Evolutionary conservation across 2,888 invertebrate species (phyloP).

Genomic region (Clitarchus hookeri): DNA sequence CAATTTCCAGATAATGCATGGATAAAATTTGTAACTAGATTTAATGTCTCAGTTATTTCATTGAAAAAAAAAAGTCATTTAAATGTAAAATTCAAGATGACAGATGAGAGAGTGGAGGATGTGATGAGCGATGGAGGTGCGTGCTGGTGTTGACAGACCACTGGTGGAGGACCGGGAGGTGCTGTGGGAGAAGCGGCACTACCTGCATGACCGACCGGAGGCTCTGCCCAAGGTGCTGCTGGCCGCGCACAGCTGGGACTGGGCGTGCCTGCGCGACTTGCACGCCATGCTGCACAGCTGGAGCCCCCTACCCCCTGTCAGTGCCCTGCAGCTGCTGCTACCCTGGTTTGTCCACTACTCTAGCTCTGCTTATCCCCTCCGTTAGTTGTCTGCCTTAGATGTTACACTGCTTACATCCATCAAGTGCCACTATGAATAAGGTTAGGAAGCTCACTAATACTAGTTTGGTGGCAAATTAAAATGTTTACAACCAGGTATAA

Average conservation of each 20-base stretch:
- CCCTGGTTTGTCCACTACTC: conserved; percentile 69
- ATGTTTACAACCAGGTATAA: too few relatives aligned
- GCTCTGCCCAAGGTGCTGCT: conserved; percentile 85
- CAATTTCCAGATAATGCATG: too few relatives aligned
- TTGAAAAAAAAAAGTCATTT: too few relatives aligned
- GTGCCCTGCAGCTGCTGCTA: conserved; percentile 88
- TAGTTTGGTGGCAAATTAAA: too few relatives aligned
- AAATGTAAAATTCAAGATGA: too few relatives aligned
- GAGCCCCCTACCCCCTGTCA: conserved; percentile 81
- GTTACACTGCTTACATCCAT: too few relatives aligned
- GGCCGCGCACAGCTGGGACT: conserved; percentile 91
- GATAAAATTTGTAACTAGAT: too few relatives aligned
- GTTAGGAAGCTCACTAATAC: too few relatives aligned
- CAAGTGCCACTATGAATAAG: too few relatives aligned
- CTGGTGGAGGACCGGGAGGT: conserved; percentile 75
- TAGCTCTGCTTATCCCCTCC: too few relatives aligned
- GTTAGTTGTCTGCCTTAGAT: too few relatives aligned
- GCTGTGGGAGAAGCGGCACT: conserved; percentile 93
- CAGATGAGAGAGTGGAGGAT: not conserved
- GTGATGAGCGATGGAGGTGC: not conserved
- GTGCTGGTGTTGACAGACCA: conserved; percentile 56
- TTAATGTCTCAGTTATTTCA: too few relatives aligned
- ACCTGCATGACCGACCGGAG: conserved; percentile 79
- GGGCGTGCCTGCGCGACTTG: conserved; percentile 82
- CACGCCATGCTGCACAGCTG: conserved; percentile 88